Evolutionary conservation across 2,888 invertebrate genomes (phyloP), one percentile per base, ranked within the genome.

Genomic region (Agriopis marginaria): DNA sequence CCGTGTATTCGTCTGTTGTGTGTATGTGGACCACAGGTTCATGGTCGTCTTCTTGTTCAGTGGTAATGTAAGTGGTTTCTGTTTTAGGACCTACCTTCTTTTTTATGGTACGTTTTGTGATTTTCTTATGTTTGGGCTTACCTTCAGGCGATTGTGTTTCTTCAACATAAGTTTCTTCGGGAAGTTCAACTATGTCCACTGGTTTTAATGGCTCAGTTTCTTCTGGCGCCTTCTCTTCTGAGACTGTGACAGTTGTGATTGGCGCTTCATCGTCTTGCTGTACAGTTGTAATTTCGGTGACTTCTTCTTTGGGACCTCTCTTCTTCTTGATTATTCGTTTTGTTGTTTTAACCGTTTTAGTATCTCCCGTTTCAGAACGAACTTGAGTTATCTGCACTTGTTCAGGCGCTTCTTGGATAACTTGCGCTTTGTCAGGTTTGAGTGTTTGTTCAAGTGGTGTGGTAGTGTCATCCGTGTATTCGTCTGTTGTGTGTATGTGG

Each of bases 201-300:
- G 92, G 82, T 81, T 90, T 75, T 75, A 85, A 89, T 45, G 91
- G 88, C 71, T 90, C 88, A 79, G 92, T 91, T 0, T 71, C 66
- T 64, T 74, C 74, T 0, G 64, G 58, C 4, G 50, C 44, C 12
- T 14, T 54, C n/a, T 74, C 70, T 86, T 86, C 76, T 58, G 76
- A 85, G 6, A 79, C 72, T 0, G 58, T 62, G 1, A 79, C 74
- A 0, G 77, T 77, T 0, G 75, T 81, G 0, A 81, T 66, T 0
- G 81, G 79, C 0, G 70, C 75, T 67, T 86, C 77, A 45, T 81
- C 81, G 47, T 79, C 83, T 60, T 83, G 82, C 71, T 86, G 82
- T 0, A 85, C 78, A 32, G 92, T 92, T 2, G 76, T 77, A 0
- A 90, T 78, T 81, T 90, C 74, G 66, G 86, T 79, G 74, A 89